Percentiles rank a stretch among this genome's conserved stretches.
phyloP scores from a whole-genome alignment of 2,888 invertebrate genomes.

The Alitta virens region DNA sequence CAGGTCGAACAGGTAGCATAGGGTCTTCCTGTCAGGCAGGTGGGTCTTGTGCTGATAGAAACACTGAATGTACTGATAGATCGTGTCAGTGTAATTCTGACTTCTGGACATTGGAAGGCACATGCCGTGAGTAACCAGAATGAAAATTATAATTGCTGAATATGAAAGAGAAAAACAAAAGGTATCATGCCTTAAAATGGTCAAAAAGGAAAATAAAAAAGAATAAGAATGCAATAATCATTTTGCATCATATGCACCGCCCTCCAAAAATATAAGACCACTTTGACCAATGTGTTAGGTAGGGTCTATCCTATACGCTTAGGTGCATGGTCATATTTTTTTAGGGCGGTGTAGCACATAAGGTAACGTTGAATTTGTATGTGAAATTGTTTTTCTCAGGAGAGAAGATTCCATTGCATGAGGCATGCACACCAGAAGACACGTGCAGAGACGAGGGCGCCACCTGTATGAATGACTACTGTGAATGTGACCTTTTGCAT shows the following conservation, averaged over 20 bases:
- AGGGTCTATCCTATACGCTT: no score
- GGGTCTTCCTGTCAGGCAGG: constrained; percentile 8
- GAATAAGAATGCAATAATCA: no score
- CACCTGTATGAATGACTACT: constrained; percentile 18
- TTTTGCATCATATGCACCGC: no score
- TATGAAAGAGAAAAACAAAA: no score
- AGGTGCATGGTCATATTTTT: no score
- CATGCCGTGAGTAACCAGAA: constrained; percentile 11
- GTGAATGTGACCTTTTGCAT: constrained; percentile 18
- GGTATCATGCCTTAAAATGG: no score
- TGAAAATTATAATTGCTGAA: no score
- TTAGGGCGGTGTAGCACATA: no score
- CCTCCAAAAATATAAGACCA: no score
- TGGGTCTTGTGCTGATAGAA: neutral
- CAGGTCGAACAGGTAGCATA: constrained; percentile 9
- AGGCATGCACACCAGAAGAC: constrained; percentile 16
- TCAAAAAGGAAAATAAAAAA: no score
- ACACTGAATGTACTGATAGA: constrained; percentile 3
- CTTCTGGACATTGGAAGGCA: constrained; percentile 1
- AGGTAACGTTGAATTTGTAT: no score
- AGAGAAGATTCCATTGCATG: constrained; percentile 12
- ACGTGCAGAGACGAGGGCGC: constrained; percentile 22
- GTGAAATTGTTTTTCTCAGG: neutral
- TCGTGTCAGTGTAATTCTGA: constrained; percentile 9
- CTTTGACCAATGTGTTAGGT: no score